phyloP scores from a whole-genome alignment of 2,888 invertebrate species.

The Epinotia demarniana region DNA sequence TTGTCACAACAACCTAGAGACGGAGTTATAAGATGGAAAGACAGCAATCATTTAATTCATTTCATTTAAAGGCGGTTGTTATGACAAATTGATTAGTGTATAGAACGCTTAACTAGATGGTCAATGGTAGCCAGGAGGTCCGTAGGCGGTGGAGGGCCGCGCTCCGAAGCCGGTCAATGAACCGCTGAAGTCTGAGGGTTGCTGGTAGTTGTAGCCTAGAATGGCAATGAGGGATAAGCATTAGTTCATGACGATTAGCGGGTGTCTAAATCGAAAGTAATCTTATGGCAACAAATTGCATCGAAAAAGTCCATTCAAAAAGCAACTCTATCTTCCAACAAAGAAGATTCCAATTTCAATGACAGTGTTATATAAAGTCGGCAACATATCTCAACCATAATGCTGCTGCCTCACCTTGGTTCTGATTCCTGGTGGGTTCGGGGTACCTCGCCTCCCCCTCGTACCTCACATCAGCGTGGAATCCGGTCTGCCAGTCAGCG shows the following conservation, averaged over 20 bases:
- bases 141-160: slow-evolving; percentile 67
- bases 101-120: slow-evolving; percentile 13
- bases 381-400: no score
- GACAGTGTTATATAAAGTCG: no score
- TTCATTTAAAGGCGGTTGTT: no score
- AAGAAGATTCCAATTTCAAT: background rate
- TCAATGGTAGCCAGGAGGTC: slow-evolving; percentile 73
- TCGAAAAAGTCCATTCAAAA: background rate
- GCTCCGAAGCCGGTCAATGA: slow-evolving; percentile 75
- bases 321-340: background rate
- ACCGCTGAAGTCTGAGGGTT: slow-evolving; percentile 69
- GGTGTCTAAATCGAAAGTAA: no score
- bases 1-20: background rate
- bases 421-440: slow-evolving; percentile 72
- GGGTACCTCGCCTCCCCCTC: slow-evolving; percentile 89
- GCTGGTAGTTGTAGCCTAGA: slow-evolving; percentile 68
- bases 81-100: background rate
- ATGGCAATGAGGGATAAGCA: background rate
- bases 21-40: no score
- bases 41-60: no score
- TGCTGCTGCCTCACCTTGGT: slow-evolving; percentile 2
- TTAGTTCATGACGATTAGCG: background rate
- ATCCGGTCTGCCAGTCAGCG: slow-evolving; percentile 91
- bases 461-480: slow-evolving; percentile 91
- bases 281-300: background rate